A percentile compares a stretch with the other conserved stretches of the same genome.
Evolutionary conservation across 2,797 vertebrate species (phyloP).

Genomic region (Crenichthys baileyi): DNA sequence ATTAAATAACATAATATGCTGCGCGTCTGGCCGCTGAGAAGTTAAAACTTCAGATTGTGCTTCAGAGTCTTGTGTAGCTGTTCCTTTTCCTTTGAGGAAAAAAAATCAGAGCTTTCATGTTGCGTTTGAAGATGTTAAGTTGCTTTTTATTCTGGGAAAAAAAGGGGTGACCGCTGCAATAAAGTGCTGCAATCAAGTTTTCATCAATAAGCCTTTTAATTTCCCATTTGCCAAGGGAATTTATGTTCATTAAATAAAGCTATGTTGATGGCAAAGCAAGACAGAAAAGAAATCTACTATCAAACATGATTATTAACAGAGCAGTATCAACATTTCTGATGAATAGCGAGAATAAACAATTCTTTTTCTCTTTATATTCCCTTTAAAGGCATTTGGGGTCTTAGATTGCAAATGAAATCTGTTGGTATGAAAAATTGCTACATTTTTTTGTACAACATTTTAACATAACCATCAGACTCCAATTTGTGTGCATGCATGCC

Average conservation of each 20-base stretch:
- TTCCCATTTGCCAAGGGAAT: conserved; percentile 42
- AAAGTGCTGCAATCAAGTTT: conserved; percentile 49
- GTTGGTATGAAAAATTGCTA: conserved; percentile 66
- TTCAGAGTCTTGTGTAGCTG: conserved; percentile 51
- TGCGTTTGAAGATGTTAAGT: conserved; percentile 45
- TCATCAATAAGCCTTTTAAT: conserved; percentile 59
- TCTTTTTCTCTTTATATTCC: conserved; percentile 26
- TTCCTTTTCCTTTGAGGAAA: conserved; percentile 36
- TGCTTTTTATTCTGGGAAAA: conserved; percentile 23
- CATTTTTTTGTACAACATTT: conserved; percentile 62
- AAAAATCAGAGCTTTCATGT: conserved; percentile 45
- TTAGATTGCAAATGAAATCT: conserved; percentile 51
- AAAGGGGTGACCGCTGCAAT: conserved; percentile 24
- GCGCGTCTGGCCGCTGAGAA: conserved; percentile 26
- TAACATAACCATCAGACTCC: conserved; percentile 69
- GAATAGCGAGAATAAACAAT: conserved; percentile 40
- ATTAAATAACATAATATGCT: not conserved
- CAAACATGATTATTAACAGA: conserved; percentile 33
- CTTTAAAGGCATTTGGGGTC: conserved; percentile 22
- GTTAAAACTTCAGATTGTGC: conserved; percentile 34
- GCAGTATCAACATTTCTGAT: conserved; percentile 26
- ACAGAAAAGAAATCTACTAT: conserved; percentile 36
- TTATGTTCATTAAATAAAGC: conserved; percentile 55
- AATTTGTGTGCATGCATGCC: conserved; percentile 27
- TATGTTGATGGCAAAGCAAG: conserved; percentile 43